Percentiles rank a stretch among this genome's conserved stretches.
Evolutionary conservation across 1,140 invertebrate genomes (phyloP).

Genomic region (Camponotus pennsylvanicus): DNA sequence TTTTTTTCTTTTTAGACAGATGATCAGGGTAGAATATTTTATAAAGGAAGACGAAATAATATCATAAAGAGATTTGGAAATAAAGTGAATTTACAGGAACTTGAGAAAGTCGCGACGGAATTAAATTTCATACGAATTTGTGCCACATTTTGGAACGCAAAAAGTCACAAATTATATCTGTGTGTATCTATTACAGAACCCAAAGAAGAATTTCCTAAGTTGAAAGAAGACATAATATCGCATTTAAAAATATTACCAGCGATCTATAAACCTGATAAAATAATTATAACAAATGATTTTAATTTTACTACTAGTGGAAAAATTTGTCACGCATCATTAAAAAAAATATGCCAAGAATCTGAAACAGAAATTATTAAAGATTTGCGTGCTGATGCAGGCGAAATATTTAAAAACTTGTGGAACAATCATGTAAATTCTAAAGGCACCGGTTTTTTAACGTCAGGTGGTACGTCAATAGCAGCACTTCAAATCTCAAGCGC

Average conservation of each 20-base stretch:
- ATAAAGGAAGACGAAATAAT: constrained; percentile 89
- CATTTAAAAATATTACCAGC: constrained; percentile 69
- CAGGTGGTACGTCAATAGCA: constrained; percentile 85
- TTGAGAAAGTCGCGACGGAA: constrained; percentile 87
- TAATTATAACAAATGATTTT: constrained; percentile 75
- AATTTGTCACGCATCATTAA: constrained; percentile 76
- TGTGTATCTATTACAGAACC: constrained; percentile 80
- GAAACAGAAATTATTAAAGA: constrained; percentile 65
- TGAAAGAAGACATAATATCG: constrained; percentile 84
- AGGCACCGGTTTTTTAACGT: constrained; percentile 83
- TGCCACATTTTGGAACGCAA: constrained; percentile 86
- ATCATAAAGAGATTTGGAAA: constrained; percentile 92
- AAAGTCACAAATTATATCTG: constrained; percentile 85
- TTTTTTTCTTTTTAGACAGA: constrained; percentile 79
- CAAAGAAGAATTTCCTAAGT: constrained; percentile 67
- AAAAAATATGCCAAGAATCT: constrained; percentile 57
- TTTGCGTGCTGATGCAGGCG: constrained; percentile 82
- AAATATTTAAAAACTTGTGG: constrained; percentile 80
- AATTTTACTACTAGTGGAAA: constrained; percentile 79
- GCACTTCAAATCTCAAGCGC: constrained; percentile 83
- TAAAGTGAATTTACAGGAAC: constrained; percentile 88
- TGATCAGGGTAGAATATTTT: constrained; percentile 87
- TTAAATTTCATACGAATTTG: constrained; percentile 85
- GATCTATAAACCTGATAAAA: constrained; percentile 79
- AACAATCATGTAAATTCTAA: constrained; percentile 71